Evolutionary conservation across 2,113 vertebrate species (phyloP), one percentile per base, ranked within the genome.

Genomic region (Lathamus discolor): DNA sequence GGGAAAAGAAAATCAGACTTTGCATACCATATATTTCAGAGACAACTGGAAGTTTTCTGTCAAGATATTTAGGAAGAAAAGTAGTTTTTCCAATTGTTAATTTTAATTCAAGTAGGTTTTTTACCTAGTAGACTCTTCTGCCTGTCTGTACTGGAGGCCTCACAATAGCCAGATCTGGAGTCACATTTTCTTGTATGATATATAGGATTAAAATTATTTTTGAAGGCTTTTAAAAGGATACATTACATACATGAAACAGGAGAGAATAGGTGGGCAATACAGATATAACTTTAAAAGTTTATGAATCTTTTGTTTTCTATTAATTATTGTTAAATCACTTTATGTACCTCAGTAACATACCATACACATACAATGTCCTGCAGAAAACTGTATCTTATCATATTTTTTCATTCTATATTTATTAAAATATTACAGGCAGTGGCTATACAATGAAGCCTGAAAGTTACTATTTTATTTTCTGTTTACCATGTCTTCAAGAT

Each of bases 401-500:
- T 46, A 24, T 35, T 63, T 68, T 75, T 95, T 68, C 22, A 17
- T 76, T 73, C 63, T 55, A 3, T 79, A 28, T 64, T 87, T 76
- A 74, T 68, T 84, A 84, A 83, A 91, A 74, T 44, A 6, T 62
- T 91, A 46, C 46, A 68, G 46, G 43, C 23, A 68, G 9, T 20
- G 83, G n/a, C 78, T 79, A 37, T 17, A 46, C 44, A 82, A 82
- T 61, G 59, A 91, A 70, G 33, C 88, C 31, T 49, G 77, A 88
- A 88, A 83, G 28, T 37, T 81, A 5, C 24, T 17, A 22, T 79
- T 96, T 87, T 83, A 76, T 76, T 91, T 96, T 76, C 57, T 76
- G 43, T 28, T 91, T 84, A 55, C 27, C 4, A 25, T 44, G 22
- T 22, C 67, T 80, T 69, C 29, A 92, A 59, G 52, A 88, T 85